phyloP scores from a whole-genome alignment of 64 coral and sea anemone genomes.

The Montipora sp. region DNA sequence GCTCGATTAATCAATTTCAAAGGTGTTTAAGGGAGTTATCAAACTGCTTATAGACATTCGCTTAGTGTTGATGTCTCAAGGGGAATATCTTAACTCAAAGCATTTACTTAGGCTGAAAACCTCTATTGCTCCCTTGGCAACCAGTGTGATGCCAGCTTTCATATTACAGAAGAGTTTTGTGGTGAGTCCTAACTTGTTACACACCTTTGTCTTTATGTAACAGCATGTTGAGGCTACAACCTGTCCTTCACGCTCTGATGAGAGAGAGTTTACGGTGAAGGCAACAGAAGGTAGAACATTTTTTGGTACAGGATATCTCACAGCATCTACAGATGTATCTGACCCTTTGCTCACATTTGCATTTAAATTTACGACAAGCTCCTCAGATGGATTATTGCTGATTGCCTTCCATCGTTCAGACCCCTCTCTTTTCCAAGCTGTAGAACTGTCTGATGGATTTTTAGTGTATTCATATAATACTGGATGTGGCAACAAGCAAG shows the following conservation, averaged over 20 bases:
- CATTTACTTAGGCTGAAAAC: too few species aligned
- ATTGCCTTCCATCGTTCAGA: slow-evolving; percentile 9
- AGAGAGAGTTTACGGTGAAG: not conserved
- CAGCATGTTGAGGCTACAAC: not conserved
- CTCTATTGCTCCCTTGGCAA: too few species aligned
- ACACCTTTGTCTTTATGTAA: not conserved
- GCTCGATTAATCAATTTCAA: too few species aligned
- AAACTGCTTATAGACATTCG: too few species aligned
- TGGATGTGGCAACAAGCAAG: not conserved
- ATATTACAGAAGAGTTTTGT: too few species aligned
- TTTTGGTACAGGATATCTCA: slow-evolving; percentile 34
- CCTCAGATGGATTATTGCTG: slow-evolving; percentile 47
- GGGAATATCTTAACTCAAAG: too few species aligned
- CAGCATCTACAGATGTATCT: not conserved
- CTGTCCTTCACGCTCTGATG: not conserved
- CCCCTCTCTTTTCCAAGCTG: slow-evolving; percentile 4
- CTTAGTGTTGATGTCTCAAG: too few species aligned
- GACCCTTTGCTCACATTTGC: not conserved
- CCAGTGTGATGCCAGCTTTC: too few species aligned
- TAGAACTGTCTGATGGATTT: slow-evolving; percentile 45
- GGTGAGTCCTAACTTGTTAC: not conserved
- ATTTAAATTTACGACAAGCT: slow-evolving; percentile 47
- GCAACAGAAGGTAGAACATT: not conserved
- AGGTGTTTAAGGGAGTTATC: too few species aligned
- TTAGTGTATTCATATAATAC: slow-evolving; percentile 42